Evolutionary conservation across 2,113 vertebrate genomes (phyloP), one percentile per base, ranked within the genome.

Genomic region (Emydocephalus ijimae): DNA sequence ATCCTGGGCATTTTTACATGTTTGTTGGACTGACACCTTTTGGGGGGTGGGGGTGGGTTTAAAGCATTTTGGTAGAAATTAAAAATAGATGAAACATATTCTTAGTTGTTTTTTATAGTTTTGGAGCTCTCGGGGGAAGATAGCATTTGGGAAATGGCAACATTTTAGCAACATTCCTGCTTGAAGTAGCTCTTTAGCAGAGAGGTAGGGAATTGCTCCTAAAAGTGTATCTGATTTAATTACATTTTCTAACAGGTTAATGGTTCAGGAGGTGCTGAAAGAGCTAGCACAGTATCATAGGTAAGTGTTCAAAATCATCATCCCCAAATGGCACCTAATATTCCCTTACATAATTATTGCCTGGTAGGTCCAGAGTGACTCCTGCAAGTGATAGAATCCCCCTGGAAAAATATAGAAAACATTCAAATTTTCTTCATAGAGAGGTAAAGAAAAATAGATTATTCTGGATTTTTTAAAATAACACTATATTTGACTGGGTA

Each of bases 251-350:
- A 95, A 97, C 97, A 99, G 99, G 98, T 94, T 99, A 96, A 99
- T 98, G 95, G 99, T 99, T 96, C 99, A 99, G 93, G 98, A 98
- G 96, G 99, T 99, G 92, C 98, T 99, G 90, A 98, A 98, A 93
- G 99, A 99, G 96, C 98, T 99, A 95, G 98, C 98, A 94, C 98
- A 98, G 94, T 99, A 98, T 94, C 99, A 99, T 11, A 98, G 99
- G 99, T 99, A 94, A 98, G 98, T 98, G 90, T 74, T 87, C 20
- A 52, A 18, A 29, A 85, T 26, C 10, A 7, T 20, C n/a, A 39
- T 43, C 18, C 34, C 18, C 21, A 81, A 81, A 1, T 43, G 7
- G 34, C 34, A 81, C 34, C 74, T 21, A 23, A 21, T 81, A 81
- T 39, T 18, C 34, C 6, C 1, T 81, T 81, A 43, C 6, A 21